Percentiles rank a stretch among this genome's conserved stretches.
Conservation (phyloP, 2,797 vertebrate genomes). For the Pseudochromis fuscus region DNA sequence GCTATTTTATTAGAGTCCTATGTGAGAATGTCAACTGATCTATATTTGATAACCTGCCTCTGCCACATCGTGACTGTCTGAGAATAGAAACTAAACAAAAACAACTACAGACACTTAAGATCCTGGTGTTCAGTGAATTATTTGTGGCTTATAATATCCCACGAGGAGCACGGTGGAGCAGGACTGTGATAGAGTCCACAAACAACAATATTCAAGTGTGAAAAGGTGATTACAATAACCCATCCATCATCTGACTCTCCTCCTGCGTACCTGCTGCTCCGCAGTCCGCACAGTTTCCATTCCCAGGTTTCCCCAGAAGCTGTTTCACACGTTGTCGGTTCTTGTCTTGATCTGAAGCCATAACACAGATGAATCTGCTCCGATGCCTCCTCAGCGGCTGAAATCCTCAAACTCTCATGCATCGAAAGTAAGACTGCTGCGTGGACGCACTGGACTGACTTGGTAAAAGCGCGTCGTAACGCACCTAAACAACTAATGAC, state of each 20-base stretch:
- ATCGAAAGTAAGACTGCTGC: constrained; percentile 26
- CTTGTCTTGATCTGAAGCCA: constrained; percentile 60
- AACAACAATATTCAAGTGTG: too few species aligned
- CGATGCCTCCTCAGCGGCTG: constrained; percentile 6
- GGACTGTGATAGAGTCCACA: too few species aligned
- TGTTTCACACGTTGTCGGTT: constrained; percentile 58
- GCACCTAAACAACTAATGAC: background rate
- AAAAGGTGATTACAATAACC: too few species aligned
- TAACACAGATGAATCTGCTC: background rate
- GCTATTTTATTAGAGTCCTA: background rate
- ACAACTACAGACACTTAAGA: background rate
- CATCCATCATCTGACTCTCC: background rate
- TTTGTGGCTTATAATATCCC: background rate
- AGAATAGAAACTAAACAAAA: constrained; percentile 15
- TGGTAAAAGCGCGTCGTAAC: background rate
- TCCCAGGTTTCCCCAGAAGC: constrained; percentile 72
- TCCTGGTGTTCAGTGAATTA: background rate
- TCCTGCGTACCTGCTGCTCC: constrained; percentile 72
- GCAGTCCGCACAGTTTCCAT: constrained; percentile 78
- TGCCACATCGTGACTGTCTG: constrained; percentile 6
- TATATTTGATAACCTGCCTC: constrained; percentile 3
- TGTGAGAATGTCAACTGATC: background rate
- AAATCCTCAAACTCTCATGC: constrained; percentile 20
- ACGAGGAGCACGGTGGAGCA: background rate
- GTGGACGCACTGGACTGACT: background rate